Evolutionary conservation across 37 sponge, comb jelly and placozoan species (phyloP).

Genomic region (Halisarca cf. caerulea): DNA sequence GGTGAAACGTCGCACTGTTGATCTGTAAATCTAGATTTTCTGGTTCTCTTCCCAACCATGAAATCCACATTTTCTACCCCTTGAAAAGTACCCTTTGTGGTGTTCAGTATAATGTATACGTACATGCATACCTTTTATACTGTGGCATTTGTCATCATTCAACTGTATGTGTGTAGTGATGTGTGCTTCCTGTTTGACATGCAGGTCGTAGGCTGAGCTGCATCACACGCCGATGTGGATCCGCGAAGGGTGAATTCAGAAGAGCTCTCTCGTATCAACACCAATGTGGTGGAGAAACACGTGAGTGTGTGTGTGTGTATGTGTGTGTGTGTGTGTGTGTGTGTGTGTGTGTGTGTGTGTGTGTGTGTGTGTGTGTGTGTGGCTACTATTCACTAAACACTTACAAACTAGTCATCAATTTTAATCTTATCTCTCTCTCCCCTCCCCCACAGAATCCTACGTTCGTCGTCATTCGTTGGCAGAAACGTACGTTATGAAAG

Average conservation of each 20-base stretch:
- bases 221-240: neutral
- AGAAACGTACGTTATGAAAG: neutral
- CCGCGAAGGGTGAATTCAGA: neutral
- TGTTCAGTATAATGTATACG: no score
- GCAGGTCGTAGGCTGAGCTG: conserved; percentile 59
- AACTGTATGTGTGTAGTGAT: conserved; percentile 44
- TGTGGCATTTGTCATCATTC: no score
- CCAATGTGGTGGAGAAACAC: neutral
- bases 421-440: neutral
- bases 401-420: no score
- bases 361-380: neutral
- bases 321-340: conserved; percentile 14
- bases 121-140: no score
- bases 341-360: neutral
- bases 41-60: no score
- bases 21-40: no score
- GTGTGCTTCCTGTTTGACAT: conserved; percentile 56
- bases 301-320: neutral
- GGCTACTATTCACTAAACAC: neutral
- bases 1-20: no score
- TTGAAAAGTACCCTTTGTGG: no score
- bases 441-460: neutral
- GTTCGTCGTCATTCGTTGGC: neutral
- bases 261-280: neutral
- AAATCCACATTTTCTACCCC: no score